phyloP scores from a whole-genome alignment of 2,113 vertebrate genomes.

The Bubalus kerabau region DNA sequence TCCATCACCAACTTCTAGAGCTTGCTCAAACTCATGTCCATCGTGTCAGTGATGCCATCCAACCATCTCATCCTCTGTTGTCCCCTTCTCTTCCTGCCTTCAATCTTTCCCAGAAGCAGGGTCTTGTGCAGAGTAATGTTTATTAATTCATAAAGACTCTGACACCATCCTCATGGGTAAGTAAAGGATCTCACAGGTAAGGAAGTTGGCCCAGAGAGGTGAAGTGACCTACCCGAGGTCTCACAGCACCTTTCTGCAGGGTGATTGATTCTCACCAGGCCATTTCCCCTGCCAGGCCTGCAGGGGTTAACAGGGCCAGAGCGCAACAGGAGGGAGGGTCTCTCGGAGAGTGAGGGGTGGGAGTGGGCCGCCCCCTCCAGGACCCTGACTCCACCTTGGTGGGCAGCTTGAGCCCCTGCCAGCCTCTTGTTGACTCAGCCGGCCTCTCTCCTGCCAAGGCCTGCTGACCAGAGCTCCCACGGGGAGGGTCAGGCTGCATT shows the following conservation, averaged over 20 bases:
- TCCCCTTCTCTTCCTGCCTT: background rate
- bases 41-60: background rate
- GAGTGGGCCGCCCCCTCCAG: slow-evolving; percentile 39
- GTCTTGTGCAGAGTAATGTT: background rate
- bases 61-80: background rate
- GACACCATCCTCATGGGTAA: background rate
- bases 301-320: background rate
- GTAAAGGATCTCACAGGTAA: background rate
- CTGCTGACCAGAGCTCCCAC: slow-evolving; percentile 59
- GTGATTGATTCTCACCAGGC: background rate
- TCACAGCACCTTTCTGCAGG: background rate
- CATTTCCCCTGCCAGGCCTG: too few relatives aligned
- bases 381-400: slow-evolving; percentile 43
- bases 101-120: background rate
- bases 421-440: slow-evolving; percentile 81
- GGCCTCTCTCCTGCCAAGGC: slow-evolving; percentile 76
- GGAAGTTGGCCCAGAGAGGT: background rate
- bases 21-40: background rate
- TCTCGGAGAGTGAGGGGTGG: background rate
- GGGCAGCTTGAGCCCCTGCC: slow-evolving; percentile 66
- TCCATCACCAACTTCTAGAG: background rate
- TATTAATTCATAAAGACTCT: background rate
- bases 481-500: slow-evolving; percentile 50
- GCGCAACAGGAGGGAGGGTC: background rate
- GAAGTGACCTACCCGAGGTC: background rate